These are phyloP conservation scores for Nothoprocta pentlandii DNA, from an alignment of 2,113 vertebrate species.

Conservation along the genomic window DNA sequence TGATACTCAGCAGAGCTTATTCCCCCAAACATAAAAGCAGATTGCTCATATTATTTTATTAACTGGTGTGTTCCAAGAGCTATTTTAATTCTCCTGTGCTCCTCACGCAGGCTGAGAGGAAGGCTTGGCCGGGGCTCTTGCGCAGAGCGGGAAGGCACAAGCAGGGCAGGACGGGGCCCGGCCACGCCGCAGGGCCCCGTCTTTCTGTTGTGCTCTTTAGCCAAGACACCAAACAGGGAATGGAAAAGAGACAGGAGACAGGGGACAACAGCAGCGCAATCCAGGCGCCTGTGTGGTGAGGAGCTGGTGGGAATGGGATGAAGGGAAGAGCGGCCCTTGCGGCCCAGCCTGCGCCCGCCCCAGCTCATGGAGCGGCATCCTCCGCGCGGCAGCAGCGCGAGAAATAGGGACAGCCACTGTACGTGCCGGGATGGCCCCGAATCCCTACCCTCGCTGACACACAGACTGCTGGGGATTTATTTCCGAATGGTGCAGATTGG, in stretches of 20 bases:
- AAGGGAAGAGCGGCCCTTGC: not conserved
- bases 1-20: not conserved
- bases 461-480: slow-evolving; percentile 53
- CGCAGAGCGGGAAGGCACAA: not conserved
- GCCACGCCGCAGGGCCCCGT: not conserved
- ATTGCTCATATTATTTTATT: not conserved
- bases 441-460: slow-evolving; percentile 25
- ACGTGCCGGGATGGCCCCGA: slow-evolving; percentile 10
- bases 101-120: not conserved
- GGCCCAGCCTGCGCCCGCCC: not conserved
- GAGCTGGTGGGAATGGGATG: slow-evolving; percentile 6
- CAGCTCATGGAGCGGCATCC: not conserved
- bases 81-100: not conserved
- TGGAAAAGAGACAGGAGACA: slow-evolving; percentile 46
- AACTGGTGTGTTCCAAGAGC: not conserved
- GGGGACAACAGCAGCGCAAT: not conserved
- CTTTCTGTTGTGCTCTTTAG: slow-evolving; percentile 14
- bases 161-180: not conserved
- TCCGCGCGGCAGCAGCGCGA: not conserved
- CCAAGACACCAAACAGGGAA: slow-evolving; percentile 56
- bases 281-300: not conserved
- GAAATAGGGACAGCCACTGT: slow-evolving; percentile 34
- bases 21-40: not conserved
- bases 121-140: not conserved
- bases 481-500: slow-evolving; percentile 22